phyloP scores from a whole-genome alignment of 2,888 invertebrate genomes.

The Nasonovia ribisnigri region DNA sequence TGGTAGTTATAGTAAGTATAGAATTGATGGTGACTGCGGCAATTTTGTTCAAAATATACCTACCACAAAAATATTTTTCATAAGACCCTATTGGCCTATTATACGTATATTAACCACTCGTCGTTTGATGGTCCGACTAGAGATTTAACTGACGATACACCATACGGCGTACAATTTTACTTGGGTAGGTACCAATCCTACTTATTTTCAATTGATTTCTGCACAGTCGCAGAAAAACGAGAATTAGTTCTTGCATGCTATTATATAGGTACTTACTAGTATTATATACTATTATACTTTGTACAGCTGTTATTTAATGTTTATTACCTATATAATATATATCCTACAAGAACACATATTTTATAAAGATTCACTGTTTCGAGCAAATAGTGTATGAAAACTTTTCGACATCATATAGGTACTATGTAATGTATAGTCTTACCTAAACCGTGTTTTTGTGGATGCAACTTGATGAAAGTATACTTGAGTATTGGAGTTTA shows the following conservation, averaged over 20 bases:
- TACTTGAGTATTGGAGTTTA: not conserved
- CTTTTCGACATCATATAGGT: not conserved
- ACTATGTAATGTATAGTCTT: not conserved
- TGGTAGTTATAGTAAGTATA: too few relatives aligned
- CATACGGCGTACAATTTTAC: not conserved
- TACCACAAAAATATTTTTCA: too few relatives aligned
- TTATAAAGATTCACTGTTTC: not conserved
- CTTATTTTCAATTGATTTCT: not conserved
- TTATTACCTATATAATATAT: not conserved
- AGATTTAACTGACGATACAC: too few relatives aligned
- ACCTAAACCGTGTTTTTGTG: not conserved
- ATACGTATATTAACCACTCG: not conserved
- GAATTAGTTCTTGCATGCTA: not conserved
- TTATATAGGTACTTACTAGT: too few relatives aligned
- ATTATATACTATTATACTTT: not conserved
- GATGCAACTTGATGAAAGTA: not conserved
- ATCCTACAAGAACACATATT: not conserved
- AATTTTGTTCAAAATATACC: too few relatives aligned
- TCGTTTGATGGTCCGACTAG: not conserved
- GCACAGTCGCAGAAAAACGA: not conserved
- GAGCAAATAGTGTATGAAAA: not conserved
- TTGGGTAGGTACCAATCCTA: not conserved
- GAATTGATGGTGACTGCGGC: too few relatives aligned
- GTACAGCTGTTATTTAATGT: not conserved
- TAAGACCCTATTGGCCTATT: not conserved